phyloP scores from a whole-genome alignment of 2,797 vertebrate species.

The Siniperca obscura region DNA sequence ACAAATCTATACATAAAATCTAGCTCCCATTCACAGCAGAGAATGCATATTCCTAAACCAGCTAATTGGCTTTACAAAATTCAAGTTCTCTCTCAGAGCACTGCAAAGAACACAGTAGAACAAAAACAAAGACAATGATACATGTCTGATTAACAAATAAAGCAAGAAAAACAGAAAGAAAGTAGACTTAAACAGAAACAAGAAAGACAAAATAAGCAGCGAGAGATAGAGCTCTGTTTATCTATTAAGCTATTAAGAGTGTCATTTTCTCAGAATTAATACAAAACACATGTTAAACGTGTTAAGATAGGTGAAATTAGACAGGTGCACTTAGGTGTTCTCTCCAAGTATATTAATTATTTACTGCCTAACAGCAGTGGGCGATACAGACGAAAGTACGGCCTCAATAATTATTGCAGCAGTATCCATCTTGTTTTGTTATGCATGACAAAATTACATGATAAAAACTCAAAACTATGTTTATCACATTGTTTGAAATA shows the following conservation, averaged over 20 bases:
- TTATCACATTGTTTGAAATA: neutral
- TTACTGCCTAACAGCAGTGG: neutral
- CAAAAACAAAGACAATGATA: neutral
- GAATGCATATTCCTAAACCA: neutral
- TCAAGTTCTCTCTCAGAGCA: neutral
- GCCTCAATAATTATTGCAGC: neutral
- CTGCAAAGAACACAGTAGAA: neutral
- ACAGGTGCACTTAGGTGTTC: neutral
- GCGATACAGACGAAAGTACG: neutral
- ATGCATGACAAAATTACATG: neutral
- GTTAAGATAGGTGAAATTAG: neutral
- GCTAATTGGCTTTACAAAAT: neutral
- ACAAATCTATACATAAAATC: neutral
- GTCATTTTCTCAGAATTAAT: neutral
- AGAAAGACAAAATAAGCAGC: neutral
- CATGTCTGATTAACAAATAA: neutral
- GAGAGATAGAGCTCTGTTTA: neutral
- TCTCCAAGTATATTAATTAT: no score
- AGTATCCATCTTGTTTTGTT: slow-evolving; percentile 7
- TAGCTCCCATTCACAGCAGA: neutral
- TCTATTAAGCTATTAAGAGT: neutral
- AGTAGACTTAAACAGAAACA: neutral
- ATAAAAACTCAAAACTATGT: neutral
- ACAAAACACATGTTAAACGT: neutral
- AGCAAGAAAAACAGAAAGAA: neutral